Conservation (phyloP, 2,888 invertebrate genomes). For the Drosophila tanythrix region DNA sequence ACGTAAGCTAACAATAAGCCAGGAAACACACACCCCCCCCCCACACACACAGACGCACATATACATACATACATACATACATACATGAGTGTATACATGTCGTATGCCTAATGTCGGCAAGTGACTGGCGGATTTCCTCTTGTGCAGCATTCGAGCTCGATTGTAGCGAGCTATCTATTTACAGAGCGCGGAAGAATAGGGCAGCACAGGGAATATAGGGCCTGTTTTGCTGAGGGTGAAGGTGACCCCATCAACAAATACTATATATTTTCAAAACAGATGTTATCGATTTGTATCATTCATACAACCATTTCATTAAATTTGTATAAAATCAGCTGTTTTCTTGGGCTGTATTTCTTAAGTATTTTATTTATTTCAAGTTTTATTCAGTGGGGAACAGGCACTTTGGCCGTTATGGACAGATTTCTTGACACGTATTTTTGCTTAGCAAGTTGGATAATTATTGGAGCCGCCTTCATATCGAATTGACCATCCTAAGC, state of each 20-base stretch:
- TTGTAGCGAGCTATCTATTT: conserved; percentile 36
- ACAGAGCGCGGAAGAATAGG: conserved; percentile 2
- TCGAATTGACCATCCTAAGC: not conserved
- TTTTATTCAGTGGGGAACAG: too few species aligned
- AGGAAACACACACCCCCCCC: conserved; percentile 18
- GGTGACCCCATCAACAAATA: not conserved
- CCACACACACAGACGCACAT: conserved; percentile 13
- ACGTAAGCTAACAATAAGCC: conserved; percentile 74
- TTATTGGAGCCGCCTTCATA: not conserved
- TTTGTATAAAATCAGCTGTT: too few species aligned
- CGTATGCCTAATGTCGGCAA: conserved; percentile 71
- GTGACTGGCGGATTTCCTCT: conserved; percentile 73
- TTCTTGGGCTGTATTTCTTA: too few species aligned
- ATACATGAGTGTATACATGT: conserved; percentile 32
- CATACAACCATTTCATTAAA: too few species aligned
- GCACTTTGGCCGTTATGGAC: not conserved
- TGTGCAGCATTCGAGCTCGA: conserved; percentile 44
- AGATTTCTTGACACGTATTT: not conserved
- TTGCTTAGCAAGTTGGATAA: not conserved
- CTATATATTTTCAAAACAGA: not conserved
- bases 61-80: conserved; percentile 4
- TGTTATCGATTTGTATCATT: not conserved
- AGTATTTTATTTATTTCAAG: too few species aligned
- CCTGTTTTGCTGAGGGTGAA: not conserved
- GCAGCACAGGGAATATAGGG: conserved; percentile 8